Base-by-base conservation (phyloP, 2,797 vertebrate genomes). In the Anomalospiza imberbis region DNA sequence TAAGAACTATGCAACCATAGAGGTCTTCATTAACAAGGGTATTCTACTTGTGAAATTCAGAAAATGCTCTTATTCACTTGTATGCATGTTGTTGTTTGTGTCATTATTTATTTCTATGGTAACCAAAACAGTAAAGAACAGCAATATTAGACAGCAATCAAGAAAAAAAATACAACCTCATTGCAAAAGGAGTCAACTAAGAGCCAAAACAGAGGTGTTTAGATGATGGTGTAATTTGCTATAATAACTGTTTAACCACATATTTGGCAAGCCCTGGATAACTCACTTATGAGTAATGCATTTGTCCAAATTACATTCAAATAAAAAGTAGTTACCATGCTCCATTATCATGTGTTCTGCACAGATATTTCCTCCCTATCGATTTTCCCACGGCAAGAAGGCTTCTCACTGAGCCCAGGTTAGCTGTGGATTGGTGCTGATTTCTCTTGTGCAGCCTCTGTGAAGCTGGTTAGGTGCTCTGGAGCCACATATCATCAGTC, bases 151-250 rank as follows among this genome's bases (percentile, higher is more conserved):
- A 78, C 80, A 95, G 79, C 42, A 82, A 82, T 75, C 34, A 65
- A 58, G 26, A n/a, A 25, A 55, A 1, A 0, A 76, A 38, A 19
- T 0, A 1, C n/a, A 66, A 54, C 19, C 13, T 47, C 73, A 63
- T 58, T 93, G 89, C 88, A 95, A 94, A 93, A 95, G 77, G 76
- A 88, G 93, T 82, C 63, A 70, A 86, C 80, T 76, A 57, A 79
- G 74, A 95, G 92, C 93, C 92, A 96, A 92, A 95, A 91, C 90
- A 96, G 96, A 96, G 94, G 96, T 96, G 95, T 96, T 96, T 93
- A 95, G 94, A 91, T 93, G 95, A 94, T 93, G 71, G 85, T 88
- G 94, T 91, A 92, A 96, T 96, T 93, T 95, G 85, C 91, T 85
- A 51, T 88, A 95, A 92, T 90, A 94, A 95, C 92, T 96, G 87